Base-by-base conservation (phyloP, 2,888 invertebrate species). In the Scaptomyza caliginosa region DNA sequence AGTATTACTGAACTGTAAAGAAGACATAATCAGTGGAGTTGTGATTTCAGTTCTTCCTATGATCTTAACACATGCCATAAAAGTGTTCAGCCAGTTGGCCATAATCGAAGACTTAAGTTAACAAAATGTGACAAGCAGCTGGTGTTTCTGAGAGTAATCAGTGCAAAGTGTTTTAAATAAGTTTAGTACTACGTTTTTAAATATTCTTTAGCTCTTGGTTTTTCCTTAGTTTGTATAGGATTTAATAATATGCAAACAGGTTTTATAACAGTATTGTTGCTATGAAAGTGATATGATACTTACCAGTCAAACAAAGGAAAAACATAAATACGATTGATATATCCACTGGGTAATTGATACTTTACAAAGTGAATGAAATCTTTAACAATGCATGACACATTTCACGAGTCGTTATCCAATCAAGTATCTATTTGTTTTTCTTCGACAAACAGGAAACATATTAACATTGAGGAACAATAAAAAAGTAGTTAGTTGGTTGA, bases 31-130 rank as follows among this genome's bases (percentile, higher is more conserved):
- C 52, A 4, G 8, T 28, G 16, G 19, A 65, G 43, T 38, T 52
- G 34, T 39, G 62, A 38, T 30, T 60, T 26, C n/a, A 17, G n/a
- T 38, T 32, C 42, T 42, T 2, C n/a, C 4, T 4, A 73, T 77
- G 77, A 83, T 83, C 86, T 85, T 77, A 83, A 78, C 71, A 67
- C 64, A 40, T 58, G 54, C 58, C 63, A 56, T 56, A 49, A 74
- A 74, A 59, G 49, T 50, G 68, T 49, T 39, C 65, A 77, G 83
- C 77, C 83, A 74, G 65, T 62, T 49, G 56, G 46, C 62, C 72
- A 77, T 75, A 75, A 77, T 65, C 73, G 67, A 76, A 80, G 63
- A 7, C 17, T 36, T 36, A 10, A 10, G 4, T 36, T 11, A 17
- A 36, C 2, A 11, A 32, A 32, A 32, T 4, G 3, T 0, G n/a